Percentiles rank a stretch among this genome's conserved stretches.
phyloP scores from a whole-genome alignment of 2,113 vertebrate genomes.

The Phalacrocorax carbo region DNA sequence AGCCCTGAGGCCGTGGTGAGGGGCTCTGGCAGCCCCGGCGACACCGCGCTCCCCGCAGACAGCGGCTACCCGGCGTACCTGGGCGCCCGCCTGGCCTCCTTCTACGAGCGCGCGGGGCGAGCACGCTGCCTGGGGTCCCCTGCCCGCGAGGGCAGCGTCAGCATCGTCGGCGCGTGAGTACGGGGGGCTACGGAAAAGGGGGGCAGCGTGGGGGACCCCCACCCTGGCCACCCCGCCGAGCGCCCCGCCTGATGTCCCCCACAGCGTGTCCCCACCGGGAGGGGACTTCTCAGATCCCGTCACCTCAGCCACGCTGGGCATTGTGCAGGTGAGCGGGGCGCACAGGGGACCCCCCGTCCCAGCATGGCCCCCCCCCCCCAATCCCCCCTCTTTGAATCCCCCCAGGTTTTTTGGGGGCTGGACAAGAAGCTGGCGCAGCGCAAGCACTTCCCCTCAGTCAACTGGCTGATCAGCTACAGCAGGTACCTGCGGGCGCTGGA shows the following conservation, averaged over 20 bases:
- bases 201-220: no score
- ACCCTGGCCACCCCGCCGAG: not conserved
- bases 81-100: constrained; percentile 59
- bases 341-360: no score
- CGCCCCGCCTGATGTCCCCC: not conserved
- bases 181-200: no score
- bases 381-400: no score
- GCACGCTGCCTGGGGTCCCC: constrained; percentile 56
- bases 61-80: constrained; percentile 66
- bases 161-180: constrained; percentile 54
- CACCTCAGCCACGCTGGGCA: constrained; percentile 60
- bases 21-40: not conserved
- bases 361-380: not conserved
- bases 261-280: constrained; percentile 48
- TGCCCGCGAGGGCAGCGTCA: constrained; percentile 54
- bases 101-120: constrained; percentile 67
- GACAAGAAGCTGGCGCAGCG: constrained; percentile 65
- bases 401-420: constrained; percentile 66
- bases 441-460: constrained; percentile 59
- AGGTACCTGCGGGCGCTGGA: constrained; percentile 58
- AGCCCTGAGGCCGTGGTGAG: not conserved
- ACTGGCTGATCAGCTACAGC: constrained; percentile 70
- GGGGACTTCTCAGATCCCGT: constrained; percentile 63
- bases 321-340: constrained; percentile 47
- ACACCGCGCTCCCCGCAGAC: not conserved